These are phyloP conservation scores for Poeciliopsis occidentalis DNA, from an alignment of 2,113 vertebrate genomes.

Conservation along the genomic window DNA sequence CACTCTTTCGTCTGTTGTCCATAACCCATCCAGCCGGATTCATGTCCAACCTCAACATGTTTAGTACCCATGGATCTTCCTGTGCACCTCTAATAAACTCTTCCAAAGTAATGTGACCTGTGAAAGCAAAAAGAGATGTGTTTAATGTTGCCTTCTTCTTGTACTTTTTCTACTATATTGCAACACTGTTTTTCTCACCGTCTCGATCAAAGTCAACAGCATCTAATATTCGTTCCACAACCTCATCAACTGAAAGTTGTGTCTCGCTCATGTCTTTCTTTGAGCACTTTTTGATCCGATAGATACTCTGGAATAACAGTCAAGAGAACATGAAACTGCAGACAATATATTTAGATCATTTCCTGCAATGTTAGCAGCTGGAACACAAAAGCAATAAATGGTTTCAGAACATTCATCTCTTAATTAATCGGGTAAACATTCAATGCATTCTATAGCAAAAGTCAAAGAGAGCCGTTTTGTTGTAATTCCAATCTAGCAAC, in stretches of 20 bases:
- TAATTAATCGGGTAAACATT: neutral
- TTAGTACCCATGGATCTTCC: constrained; percentile 78
- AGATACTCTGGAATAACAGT: constrained; percentile 67
- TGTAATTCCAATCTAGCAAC: too few species aligned
- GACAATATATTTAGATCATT: neutral
- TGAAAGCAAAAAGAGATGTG: neutral
- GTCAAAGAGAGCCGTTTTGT: too few species aligned
- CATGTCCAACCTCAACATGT: constrained; percentile 78
- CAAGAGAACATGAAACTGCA: neutral
- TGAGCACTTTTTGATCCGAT: constrained; percentile 65
- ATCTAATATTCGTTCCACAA: constrained; percentile 73
- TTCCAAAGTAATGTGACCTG: constrained; percentile 75
- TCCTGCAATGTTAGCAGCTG: neutral
- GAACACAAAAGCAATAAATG: neutral
- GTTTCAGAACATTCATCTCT: neutral
- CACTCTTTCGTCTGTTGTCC: constrained; percentile 75
- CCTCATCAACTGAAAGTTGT: constrained; percentile 64
- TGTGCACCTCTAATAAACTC: constrained; percentile 78
- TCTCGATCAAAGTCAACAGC: constrained; percentile 76
- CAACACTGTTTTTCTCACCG: constrained; percentile 50
- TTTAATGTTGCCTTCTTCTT: neutral
- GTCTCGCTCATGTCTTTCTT: constrained; percentile 28
- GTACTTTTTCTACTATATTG: neutral
- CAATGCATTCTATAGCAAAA: too few species aligned
- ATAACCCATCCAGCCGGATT: constrained; percentile 77